A percentile compares a stretch with the other conserved stretches of the same genome.
Conservation (phyloP, 2,113 vertebrate species). For the Neodon shergylaensis region DNA sequence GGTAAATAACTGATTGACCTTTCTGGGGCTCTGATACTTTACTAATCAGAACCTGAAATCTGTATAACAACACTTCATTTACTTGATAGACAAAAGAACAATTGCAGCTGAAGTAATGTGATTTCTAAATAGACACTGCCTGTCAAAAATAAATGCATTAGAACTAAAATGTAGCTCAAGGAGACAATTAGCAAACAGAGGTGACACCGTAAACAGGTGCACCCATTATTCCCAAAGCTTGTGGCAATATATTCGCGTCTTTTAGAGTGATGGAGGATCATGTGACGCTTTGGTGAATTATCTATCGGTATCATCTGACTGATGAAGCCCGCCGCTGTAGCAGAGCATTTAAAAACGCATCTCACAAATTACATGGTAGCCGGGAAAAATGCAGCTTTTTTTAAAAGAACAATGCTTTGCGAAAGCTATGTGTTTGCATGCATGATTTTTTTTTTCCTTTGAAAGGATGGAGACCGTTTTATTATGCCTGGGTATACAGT, state of each 20-base stretch:
- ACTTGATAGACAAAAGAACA: slow-evolving; percentile 95
- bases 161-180: slow-evolving; percentile 97
- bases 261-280: slow-evolving; percentile 95
- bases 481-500: slow-evolving; percentile 89
- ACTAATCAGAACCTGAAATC: slow-evolving; percentile 94
- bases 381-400: slow-evolving; percentile 86
- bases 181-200: slow-evolving; percentile 99
- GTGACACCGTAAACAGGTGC: slow-evolving; percentile 99
- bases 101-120: slow-evolving; percentile 95
- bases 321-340: slow-evolving; percentile 91
- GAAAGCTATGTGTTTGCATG: slow-evolving; percentile 82
- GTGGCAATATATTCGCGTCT: slow-evolving; percentile 97
- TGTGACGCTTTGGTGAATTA: slow-evolving; percentile 95
- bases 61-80: slow-evolving; percentile 94
- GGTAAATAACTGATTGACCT: slow-evolving; percentile 93
- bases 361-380: slow-evolving; percentile 91
- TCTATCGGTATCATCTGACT: slow-evolving; percentile 94
- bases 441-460: slow-evolving; percentile 85
- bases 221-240: slow-evolving; percentile 98
- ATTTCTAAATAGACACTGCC: slow-evolving; percentile 96
- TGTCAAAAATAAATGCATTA: slow-evolving; percentile 97
- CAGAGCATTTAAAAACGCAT: slow-evolving; percentile 92
- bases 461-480: slow-evolving; percentile 85
- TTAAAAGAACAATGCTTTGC: slow-evolving; percentile 85
- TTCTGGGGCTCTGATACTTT: slow-evolving; percentile 90